These are phyloP conservation scores for Oophaga sylvatica DNA, from an alignment of 2,797 vertebrate genomes.

Conservation along the genomic window DNA sequence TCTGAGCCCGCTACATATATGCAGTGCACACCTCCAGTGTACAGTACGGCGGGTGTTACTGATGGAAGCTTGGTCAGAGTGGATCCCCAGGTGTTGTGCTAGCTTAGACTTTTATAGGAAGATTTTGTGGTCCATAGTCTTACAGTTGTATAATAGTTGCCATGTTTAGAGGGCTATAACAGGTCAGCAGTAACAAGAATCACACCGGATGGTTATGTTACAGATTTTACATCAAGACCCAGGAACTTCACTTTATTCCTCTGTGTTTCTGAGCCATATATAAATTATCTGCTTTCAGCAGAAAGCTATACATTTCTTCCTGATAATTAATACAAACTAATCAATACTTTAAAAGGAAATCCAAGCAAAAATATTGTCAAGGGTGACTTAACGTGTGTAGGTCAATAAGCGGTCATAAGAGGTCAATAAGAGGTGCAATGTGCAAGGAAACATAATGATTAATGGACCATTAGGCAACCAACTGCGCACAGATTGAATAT, in stretches of 20 bases:
- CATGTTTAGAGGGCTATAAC: not conserved
- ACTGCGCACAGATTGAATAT: not conserved
- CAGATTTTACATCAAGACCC: not conserved
- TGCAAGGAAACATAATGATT: slow-evolving; percentile 18
- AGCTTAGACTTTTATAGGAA: not conserved
- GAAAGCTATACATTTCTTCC: not conserved
- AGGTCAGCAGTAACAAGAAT: not conserved
- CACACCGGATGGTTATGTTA: not conserved
- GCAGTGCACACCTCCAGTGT: too few species aligned
- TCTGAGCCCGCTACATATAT: too few species aligned
- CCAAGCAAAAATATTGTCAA: not conserved
- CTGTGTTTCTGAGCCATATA: not conserved
- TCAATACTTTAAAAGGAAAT: slow-evolving; percentile 6
- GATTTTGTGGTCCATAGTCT: not conserved
- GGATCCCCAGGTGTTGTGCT: too few species aligned
- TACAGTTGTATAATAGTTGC: too few species aligned
- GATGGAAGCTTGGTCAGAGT: too few species aligned
- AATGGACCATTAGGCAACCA: slow-evolving; percentile 4
- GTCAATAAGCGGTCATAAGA: not conserved
- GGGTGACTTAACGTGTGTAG: not conserved
- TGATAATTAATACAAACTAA: not conserved
- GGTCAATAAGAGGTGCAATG: slow-evolving; percentile 10
- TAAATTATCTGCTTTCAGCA: not conserved
- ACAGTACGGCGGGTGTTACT: too few species aligned
- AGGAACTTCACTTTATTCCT: not conserved